phyloP scores from a whole-genome alignment of 2,888 invertebrate species.

The Chrysodeixis includens region DNA sequence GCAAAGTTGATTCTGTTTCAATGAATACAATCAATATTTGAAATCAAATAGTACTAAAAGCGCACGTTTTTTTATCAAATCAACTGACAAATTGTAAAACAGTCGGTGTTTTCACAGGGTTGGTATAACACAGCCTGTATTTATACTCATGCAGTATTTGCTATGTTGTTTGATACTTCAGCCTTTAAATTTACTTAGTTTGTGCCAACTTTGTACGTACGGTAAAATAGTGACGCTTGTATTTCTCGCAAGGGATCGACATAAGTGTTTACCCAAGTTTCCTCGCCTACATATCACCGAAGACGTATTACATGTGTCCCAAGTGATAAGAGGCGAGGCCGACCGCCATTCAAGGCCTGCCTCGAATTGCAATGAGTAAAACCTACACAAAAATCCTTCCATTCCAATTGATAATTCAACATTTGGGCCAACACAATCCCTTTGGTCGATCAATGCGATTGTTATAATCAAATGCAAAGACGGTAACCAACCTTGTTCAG shows the following conservation, averaged over 20 bases:
- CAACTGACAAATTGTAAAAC: background rate
- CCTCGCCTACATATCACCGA: constrained; percentile 1
- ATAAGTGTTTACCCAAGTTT: constrained; percentile 4
- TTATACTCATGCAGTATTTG: background rate
- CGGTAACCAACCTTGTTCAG: constrained; percentile 9
- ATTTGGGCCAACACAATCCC: background rate
- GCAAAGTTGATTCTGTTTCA: constrained; percentile 1
- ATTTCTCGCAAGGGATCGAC: constrained; percentile 2
- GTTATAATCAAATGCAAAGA: background rate
- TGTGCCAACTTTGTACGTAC: background rate
- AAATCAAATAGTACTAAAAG: constrained; percentile 5
- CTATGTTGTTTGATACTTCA: no score
- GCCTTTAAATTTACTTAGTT: background rate
- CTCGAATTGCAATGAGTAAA: constrained; percentile 1
- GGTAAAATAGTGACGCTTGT: background rate
- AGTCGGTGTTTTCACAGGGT: background rate
- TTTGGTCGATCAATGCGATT: background rate
- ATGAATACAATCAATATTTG: constrained; percentile 7
- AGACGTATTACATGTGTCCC: constrained; percentile 4
- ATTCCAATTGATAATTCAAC: background rate
- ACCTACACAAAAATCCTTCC: background rate
- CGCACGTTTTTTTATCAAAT: background rate
- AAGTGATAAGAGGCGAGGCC: background rate
- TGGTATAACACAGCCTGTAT: background rate
- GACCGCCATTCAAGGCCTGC: background rate